These are phyloP conservation scores for Venustoraphidia nigricollis DNA, from an alignment of 2,888 invertebrate genomes.

Conservation along the genomic window DNA sequence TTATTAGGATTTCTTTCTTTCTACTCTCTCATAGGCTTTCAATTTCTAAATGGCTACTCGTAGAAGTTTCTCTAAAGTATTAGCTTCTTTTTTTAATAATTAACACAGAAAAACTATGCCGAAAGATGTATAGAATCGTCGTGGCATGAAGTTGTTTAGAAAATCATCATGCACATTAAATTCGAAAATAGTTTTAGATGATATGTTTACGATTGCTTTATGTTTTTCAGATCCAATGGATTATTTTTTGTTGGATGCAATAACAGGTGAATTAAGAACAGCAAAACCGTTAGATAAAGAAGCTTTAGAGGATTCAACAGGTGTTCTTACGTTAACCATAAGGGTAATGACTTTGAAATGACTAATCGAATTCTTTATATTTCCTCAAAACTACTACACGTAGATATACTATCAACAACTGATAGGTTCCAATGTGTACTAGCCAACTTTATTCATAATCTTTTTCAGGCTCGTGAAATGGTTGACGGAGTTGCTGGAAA, in stretches of 20 bases:
- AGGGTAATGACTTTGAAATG: constrained; percentile 31
- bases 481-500: constrained; percentile 54
- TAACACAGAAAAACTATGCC: too few species aligned
- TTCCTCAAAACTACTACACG: background rate
- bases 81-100: too few species aligned
- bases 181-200: too few species aligned
- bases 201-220: too few species aligned
- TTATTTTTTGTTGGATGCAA: constrained; percentile 67
- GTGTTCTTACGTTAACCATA: constrained; percentile 61
- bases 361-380: background rate
- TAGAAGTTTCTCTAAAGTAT: too few species aligned
- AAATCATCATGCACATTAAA: too few species aligned
- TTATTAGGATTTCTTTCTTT: too few species aligned
- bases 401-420: background rate
- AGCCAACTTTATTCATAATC: background rate
- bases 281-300: constrained; percentile 77
- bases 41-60: too few species aligned
- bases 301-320: constrained; percentile 61
- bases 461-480: constrained; percentile 54
- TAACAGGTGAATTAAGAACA: constrained; percentile 65
- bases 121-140: too few species aligned
- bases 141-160: too few species aligned
- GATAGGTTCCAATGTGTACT: background rate
- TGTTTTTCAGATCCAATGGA: constrained; percentile 61
- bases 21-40: too few species aligned